These are phyloP conservation scores for Varecia variegata DNA, from an alignment of 2,797 vertebrate species.

Conservation along the genomic window DNA sequence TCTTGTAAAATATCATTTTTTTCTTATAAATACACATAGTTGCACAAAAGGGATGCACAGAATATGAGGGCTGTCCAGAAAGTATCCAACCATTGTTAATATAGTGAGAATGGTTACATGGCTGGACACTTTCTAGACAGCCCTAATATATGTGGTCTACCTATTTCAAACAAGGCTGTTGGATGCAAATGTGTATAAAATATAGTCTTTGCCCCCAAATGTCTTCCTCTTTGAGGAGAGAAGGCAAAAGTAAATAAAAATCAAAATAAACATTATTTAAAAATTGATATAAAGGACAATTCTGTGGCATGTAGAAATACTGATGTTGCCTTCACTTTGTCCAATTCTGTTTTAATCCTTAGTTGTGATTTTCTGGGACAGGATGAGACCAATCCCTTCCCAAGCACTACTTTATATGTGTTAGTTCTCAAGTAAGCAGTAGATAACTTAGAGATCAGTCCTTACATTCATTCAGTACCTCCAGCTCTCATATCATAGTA, in stretches of 20 bases:
- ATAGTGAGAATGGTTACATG: too few relatives aligned
- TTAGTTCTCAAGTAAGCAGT: background rate
- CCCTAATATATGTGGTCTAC: too few relatives aligned
- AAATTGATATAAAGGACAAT: background rate
- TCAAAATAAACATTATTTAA: background rate
- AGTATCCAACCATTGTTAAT: too few relatives aligned
- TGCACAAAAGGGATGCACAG: background rate
- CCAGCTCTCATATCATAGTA: background rate
- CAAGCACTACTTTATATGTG: background rate
- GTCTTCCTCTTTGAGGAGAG: background rate
- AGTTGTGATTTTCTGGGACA: background rate
- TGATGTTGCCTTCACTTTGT: background rate
- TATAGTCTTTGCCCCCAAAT: background rate
- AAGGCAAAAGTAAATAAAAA: slow-evolving; percentile 6
- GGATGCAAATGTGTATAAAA: background rate
- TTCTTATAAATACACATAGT: background rate
- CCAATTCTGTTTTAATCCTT: background rate
- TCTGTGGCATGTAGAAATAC: background rate
- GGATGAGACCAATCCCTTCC: background rate
- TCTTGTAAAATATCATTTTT: background rate
- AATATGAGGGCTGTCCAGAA: background rate
- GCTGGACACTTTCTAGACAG: too few relatives aligned
- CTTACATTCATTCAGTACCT: background rate
- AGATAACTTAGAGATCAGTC: background rate
- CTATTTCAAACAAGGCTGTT: background rate